A percentile compares a stretch with the other conserved stretches of the same genome.
Conservation (phyloP, 2,888 invertebrate species). For the Pandemis corylana region DNA sequence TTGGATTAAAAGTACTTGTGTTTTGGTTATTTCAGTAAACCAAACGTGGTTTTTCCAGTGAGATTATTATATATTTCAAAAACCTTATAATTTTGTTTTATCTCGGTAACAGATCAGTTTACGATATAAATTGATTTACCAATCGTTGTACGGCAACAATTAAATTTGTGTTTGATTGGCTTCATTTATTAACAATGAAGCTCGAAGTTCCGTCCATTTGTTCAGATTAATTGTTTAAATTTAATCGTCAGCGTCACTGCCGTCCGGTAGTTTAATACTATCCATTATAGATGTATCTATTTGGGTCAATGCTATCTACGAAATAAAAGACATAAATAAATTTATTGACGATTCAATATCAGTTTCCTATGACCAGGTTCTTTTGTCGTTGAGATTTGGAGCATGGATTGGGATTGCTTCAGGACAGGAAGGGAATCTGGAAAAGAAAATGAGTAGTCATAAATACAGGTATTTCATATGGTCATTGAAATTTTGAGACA, state of each 20-base stretch:
- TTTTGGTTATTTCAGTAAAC: background rate
- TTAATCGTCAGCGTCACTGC: background rate
- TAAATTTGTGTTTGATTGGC: background rate
- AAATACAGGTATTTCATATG: background rate
- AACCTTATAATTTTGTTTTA: background rate
- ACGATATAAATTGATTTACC: background rate
- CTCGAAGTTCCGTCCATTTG: background rate
- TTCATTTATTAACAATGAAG: background rate
- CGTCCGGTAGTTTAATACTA: background rate
- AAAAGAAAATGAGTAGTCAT: background rate
- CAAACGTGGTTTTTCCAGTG: background rate
- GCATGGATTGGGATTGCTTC: constrained; percentile 5
- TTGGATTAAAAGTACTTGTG: background rate
- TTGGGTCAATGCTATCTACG: background rate
- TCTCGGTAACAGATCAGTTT: background rate
- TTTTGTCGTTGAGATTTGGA: background rate
- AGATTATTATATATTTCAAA: background rate
- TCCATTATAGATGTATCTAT: background rate
- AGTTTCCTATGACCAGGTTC: background rate
- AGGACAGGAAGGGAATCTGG: constrained; percentile 14
- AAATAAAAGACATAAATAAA: background rate
- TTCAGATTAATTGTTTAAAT: background rate
- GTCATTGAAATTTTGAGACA: no score
- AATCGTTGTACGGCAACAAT: background rate
- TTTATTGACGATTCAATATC: background rate